Percentiles rank a stretch among this genome's conserved stretches.
These are phyloP conservation scores for Luehdorfia chinensis DNA, from an alignment of 1,140 invertebrate genomes.

Conservation along the genomic window DNA sequence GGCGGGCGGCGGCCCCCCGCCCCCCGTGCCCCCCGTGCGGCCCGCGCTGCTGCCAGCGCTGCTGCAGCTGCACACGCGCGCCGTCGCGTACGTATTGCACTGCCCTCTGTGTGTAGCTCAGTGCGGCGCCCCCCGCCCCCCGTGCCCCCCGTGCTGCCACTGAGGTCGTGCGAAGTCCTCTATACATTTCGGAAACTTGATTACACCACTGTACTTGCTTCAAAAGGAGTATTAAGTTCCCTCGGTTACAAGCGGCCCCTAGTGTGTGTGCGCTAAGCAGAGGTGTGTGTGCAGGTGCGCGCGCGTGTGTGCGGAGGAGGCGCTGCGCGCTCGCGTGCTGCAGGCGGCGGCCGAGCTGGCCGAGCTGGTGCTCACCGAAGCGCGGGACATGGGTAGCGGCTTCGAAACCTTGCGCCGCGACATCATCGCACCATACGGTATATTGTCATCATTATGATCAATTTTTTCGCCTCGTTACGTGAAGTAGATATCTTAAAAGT, in stretches of 20 bases:
- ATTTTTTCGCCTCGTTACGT: neutral
- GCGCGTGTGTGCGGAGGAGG: constrained; percentile 28
- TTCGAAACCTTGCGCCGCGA: constrained; percentile 32
- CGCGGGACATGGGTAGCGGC: constrained; percentile 24
- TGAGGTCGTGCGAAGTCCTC: no score
- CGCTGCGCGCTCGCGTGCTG: constrained; percentile 30
- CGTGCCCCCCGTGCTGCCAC: no score
- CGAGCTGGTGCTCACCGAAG: constrained; percentile 41
- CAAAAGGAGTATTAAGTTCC: no score
- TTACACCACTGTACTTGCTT: no score
- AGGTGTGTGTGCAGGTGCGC: constrained; percentile 31
- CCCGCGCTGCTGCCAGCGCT: constrained; percentile 32
- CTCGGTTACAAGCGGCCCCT: no score
- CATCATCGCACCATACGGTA: constrained; percentile 40
- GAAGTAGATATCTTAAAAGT: neutral
- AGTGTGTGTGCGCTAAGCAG: no score
- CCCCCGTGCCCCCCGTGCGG: constrained; percentile 22
- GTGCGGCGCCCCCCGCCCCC: no score
- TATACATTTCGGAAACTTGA: neutral
- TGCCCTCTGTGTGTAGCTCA: no score
- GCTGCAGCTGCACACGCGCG: constrained; percentile 29
- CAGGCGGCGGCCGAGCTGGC: constrained; percentile 39
- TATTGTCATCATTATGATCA: neutral
- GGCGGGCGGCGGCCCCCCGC: constrained; percentile 21
- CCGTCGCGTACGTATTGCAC: constrained; percentile 24